phyloP scores from a whole-genome alignment of 2,888 invertebrate species.

The Amphipyra berbera region DNA sequence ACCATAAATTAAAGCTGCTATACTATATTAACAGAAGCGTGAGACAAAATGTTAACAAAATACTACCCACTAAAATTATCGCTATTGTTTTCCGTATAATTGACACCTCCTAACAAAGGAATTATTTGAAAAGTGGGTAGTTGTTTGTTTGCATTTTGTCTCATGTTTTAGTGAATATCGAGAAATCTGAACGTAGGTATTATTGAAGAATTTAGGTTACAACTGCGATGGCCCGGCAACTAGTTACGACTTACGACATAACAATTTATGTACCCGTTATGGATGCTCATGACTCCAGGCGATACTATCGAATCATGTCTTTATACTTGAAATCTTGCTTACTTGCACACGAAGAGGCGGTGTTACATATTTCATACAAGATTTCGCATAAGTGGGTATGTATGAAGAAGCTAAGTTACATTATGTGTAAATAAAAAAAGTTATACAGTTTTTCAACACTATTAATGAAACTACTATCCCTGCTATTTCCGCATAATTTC shows the following conservation, averaged over 20 bases:
- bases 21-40: too few relatives aligned
- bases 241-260: conserved; percentile 14
- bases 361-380: conserved; percentile 23
- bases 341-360: conserved; percentile 6
- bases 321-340: conserved; percentile 22
- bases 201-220: background rate
- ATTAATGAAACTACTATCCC: too few relatives aligned
- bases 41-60: too few relatives aligned
- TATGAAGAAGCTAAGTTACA: conserved; percentile 1
- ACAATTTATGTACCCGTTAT: conserved; percentile 18
- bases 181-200: background rate
- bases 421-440: conserved; percentile 10
- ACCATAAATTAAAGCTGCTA: too few relatives aligned
- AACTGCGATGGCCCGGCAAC: background rate
- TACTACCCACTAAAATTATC: too few relatives aligned
- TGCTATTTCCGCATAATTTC: too few relatives aligned
- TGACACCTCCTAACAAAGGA: too few relatives aligned
- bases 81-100: too few relatives aligned
- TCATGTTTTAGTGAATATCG: too few relatives aligned
- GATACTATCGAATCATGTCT: conserved; percentile 12
- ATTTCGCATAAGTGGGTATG: conserved; percentile 16
- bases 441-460: too few relatives aligned
- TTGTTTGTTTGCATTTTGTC: too few relatives aligned
- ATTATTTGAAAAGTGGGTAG: too few relatives aligned
- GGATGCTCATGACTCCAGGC: conserved; percentile 24